Percentiles rank a stretch among this genome's conserved stretches.
Conservation (phyloP, 2,888 invertebrate species). For the Beris chalybata region DNA sequence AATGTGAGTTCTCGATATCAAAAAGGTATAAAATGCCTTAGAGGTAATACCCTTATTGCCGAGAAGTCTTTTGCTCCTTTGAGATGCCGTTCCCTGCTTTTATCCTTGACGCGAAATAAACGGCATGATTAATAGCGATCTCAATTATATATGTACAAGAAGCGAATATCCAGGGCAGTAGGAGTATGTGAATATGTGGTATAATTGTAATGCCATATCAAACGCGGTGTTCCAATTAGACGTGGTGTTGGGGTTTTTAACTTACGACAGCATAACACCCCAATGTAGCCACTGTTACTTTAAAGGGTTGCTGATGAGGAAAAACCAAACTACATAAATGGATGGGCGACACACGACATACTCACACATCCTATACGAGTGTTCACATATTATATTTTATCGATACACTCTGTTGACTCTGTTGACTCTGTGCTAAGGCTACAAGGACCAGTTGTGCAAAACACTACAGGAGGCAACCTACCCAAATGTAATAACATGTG, state of each 20-base stretch:
- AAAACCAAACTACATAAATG: slow-evolving; percentile 24
- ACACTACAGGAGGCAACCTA: no score
- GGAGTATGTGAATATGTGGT: slow-evolving; percentile 7
- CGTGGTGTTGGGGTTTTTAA: slow-evolving; percentile 1
- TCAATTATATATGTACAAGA: slow-evolving; percentile 12
- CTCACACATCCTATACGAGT: background rate
- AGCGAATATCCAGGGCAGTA: slow-evolving; percentile 8
- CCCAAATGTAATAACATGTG: no score
- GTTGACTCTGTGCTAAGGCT: no score
- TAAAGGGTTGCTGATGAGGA: slow-evolving; percentile 23
- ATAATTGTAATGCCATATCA: background rate
- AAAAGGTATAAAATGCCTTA: slow-evolving; percentile 13
- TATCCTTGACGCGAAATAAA: slow-evolving; percentile 5
- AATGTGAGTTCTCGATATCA: slow-evolving; percentile 6
- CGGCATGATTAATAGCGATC: slow-evolving; percentile 25
- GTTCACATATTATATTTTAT: slow-evolving; percentile 9
- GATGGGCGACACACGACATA: background rate
- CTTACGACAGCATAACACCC: background rate
- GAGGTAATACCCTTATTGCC: slow-evolving; percentile 4
- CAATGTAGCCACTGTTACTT: background rate
- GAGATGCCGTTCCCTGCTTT: background rate
- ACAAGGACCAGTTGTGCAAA: no score
- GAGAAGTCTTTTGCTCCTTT: background rate
- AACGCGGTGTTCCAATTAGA: slow-evolving; percentile 7
- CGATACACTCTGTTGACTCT: background rate